These are phyloP conservation scores for Phymanthus crucifer DNA, from an alignment of 92 coral and sea anemone genomes.

Conservation along the genomic window DNA sequence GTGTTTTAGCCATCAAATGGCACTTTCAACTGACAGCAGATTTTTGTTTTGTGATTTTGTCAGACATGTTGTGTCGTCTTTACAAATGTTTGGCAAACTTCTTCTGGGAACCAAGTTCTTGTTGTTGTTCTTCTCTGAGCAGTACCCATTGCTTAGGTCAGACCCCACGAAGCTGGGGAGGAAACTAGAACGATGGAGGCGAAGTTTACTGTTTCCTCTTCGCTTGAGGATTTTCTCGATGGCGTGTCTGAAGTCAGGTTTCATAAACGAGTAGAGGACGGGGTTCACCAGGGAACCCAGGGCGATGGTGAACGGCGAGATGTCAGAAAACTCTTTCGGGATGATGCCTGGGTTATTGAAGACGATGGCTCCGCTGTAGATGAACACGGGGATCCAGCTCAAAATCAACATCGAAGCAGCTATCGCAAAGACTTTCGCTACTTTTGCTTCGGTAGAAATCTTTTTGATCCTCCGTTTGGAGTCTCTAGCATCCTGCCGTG, in stretches of 20 bases:
- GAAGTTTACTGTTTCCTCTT: background rate
- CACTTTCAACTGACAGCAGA: conserved; percentile 31
- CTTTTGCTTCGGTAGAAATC: conserved; percentile 71
- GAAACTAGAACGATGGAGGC: conserved; percentile 31
- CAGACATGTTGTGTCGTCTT: background rate
- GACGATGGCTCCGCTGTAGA: conserved; percentile 29
- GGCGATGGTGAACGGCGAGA: conserved; percentile 66
- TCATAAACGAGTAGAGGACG: conserved; percentile 63
- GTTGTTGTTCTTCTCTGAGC: conserved; percentile 17
- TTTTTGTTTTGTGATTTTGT: background rate
- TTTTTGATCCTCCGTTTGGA: conserved; percentile 32
- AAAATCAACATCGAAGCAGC: conserved; percentile 53
- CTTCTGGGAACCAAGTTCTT: conserved; percentile 1
- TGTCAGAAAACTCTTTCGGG: conserved; percentile 26
- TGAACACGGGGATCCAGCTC: conserved; percentile 69
- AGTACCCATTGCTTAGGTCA: conserved; percentile 16
- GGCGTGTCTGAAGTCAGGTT: conserved; percentile 61
- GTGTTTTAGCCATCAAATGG: background rate
- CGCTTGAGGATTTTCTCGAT: conserved; percentile 19
- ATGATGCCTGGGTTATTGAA: conserved; percentile 26
- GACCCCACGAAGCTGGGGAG: conserved; percentile 27
- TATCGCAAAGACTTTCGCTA: conserved; percentile 61
- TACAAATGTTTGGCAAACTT: conserved; percentile 9
- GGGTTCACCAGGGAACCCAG: conserved; percentile 65
- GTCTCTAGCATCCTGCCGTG: conserved; percentile 20